These are phyloP conservation scores for Cyclina sinensis DNA, from an alignment of 1,140 invertebrate species.

Conservation along the genomic window DNA sequence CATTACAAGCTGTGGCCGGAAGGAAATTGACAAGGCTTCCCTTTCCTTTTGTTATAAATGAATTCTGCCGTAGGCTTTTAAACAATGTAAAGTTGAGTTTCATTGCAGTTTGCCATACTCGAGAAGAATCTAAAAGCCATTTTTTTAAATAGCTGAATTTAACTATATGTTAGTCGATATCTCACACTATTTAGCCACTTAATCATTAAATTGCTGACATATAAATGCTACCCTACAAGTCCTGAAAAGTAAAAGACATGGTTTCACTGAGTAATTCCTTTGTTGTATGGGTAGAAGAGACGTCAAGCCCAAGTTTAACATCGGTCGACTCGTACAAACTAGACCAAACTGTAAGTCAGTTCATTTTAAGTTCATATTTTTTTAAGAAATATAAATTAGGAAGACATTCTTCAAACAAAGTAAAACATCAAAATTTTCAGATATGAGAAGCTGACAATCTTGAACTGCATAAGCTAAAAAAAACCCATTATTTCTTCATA, in stretches of 20 bases:
- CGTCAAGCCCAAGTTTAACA: constrained; percentile 33
- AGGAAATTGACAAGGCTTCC: constrained; percentile 33
- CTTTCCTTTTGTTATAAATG: constrained; percentile 33
- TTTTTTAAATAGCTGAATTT: constrained; percentile 30
- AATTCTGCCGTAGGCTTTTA: constrained; percentile 27
- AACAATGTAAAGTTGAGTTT: constrained; percentile 31
- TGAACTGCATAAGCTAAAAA: constrained; percentile 37
- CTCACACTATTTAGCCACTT: constrained; percentile 36
- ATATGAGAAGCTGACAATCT: constrained; percentile 32
- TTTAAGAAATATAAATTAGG: constrained; percentile 34
- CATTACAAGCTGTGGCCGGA: constrained; percentile 16
- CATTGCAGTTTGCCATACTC: constrained; percentile 24
- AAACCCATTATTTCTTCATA: constrained; percentile 29
- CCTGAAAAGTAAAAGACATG: constrained; percentile 32
- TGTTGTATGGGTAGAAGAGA: constrained; percentile 38
- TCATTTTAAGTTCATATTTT: no score
- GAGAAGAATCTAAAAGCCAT: constrained; percentile 41
- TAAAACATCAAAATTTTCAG: constrained; percentile 45
- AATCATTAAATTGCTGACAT: constrained; percentile 45
- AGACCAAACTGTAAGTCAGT: constrained; percentile 25
- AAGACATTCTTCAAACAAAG: constrained; percentile 37
- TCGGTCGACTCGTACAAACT: constrained; percentile 25
- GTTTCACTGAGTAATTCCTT: constrained; percentile 31
- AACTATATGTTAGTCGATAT: constrained; percentile 36
- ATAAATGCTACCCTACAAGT: constrained; percentile 31